Evolutionary conservation across 2,888 invertebrate species (phyloP).

Genomic region (Cephus runcator): DNA sequence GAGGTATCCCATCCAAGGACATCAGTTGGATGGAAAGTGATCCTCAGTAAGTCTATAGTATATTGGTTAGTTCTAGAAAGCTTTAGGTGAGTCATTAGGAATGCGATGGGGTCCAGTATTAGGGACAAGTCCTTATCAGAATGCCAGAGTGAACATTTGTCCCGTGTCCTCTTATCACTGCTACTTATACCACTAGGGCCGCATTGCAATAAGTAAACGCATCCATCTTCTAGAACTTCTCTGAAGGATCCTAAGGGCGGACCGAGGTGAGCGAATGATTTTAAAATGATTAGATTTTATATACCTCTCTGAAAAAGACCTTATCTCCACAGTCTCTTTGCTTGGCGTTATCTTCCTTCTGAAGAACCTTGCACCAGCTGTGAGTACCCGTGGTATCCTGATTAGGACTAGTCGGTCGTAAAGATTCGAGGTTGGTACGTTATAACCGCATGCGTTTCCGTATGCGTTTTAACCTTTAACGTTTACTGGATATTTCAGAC

Average conservation of each 20-base stretch:
- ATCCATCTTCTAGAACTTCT: constrained; percentile 28
- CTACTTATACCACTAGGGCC: constrained; percentile 39
- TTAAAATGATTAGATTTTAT: too few relatives aligned
- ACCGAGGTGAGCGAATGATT: too few relatives aligned
- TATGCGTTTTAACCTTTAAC: constrained; percentile 9
- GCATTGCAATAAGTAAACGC: constrained; percentile 39
- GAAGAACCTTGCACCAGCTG: constrained; percentile 1
- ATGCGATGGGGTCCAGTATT: constrained; percentile 31
- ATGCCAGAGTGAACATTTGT: constrained; percentile 44
- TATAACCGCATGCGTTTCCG: background rate
- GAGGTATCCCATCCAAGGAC: too few relatives aligned
- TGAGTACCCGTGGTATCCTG: background rate
- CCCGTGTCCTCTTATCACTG: constrained; percentile 42
- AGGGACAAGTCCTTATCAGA: constrained; percentile 35
- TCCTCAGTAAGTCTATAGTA: too few relatives aligned
- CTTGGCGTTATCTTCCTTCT: too few relatives aligned
- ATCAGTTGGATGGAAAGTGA: too few relatives aligned
- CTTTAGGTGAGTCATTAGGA: constrained; percentile 27
- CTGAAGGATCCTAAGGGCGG: background rate
- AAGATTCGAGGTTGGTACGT: background rate
- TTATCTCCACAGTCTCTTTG: too few relatives aligned
- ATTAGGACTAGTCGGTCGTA: background rate
- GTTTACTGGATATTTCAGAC: constrained; percentile 3
- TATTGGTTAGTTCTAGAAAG: background rate
- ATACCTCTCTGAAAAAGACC: too few relatives aligned